A percentile compares a stretch with the other conserved stretches of the same genome.
Conservation (phyloP, 1,140 invertebrate species). For the Rhyacophila brunnea region DNA sequence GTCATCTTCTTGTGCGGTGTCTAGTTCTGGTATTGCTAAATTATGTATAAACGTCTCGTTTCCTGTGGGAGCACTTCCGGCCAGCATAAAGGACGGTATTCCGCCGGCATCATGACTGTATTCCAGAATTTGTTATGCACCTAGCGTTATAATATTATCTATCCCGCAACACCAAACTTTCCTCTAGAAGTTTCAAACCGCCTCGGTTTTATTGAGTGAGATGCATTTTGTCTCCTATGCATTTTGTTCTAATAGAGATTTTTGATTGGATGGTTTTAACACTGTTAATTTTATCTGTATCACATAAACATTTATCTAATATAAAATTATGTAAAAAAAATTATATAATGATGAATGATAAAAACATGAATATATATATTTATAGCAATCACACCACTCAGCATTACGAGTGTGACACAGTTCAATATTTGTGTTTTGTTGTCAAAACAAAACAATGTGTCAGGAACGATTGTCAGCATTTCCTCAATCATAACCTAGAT, state of each 20-base stretch:
- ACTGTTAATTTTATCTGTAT: too few species aligned
- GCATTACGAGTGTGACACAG: too few species aligned
- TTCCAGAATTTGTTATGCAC: slow-evolving; percentile 25
- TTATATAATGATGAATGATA: too few species aligned
- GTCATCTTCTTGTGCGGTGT: slow-evolving; percentile 20
- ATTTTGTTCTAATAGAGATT: not conserved
- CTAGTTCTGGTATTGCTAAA: slow-evolving; percentile 17
- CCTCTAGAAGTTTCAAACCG: not conserved
- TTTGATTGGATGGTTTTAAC: slow-evolving; percentile 3
- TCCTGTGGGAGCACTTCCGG: slow-evolving; percentile 30
- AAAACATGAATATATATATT: too few species aligned
- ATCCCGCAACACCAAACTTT: slow-evolving; percentile 16
- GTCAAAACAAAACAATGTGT: too few species aligned
- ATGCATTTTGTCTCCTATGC: slow-evolving; percentile 2
- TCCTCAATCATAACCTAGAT: too few species aligned
- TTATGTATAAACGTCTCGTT: slow-evolving; percentile 33
- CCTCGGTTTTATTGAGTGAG: slow-evolving; percentile 10
- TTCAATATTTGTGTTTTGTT: too few species aligned
- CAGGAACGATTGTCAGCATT: too few species aligned
- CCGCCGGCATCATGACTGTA: slow-evolving; percentile 12
- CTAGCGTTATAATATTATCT: slow-evolving; percentile 23
- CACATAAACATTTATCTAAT: too few species aligned
- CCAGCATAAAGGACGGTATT: slow-evolving; percentile 16
- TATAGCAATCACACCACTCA: too few species aligned
- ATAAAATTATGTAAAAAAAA: too few species aligned